These are phyloP conservation scores for Crambe crambe DNA, from an alignment of 37 sponge, comb jelly and placozoan species.

Conservation along the genomic window DNA sequence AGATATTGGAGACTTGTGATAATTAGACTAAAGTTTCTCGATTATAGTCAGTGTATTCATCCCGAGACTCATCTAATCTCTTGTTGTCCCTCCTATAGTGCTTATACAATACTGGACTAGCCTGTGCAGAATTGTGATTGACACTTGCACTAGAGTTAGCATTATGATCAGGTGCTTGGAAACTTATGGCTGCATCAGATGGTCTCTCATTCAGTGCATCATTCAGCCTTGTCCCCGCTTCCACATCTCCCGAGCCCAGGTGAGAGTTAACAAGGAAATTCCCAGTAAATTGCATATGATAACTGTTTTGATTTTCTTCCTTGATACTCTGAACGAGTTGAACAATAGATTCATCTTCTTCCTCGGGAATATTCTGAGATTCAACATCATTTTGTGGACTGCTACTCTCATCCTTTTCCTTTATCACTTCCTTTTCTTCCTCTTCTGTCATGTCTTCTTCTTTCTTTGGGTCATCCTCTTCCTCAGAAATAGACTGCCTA, in stretches of 20 bases:
- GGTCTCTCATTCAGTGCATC: background rate
- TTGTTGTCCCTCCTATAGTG: background rate
- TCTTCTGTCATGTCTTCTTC: background rate
- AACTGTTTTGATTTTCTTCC: background rate
- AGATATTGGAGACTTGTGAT: background rate
- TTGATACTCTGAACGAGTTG: background rate
- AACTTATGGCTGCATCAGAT: too few species aligned
- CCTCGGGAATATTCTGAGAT: background rate
- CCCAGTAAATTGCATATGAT: too few species aligned
- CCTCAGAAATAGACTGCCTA: background rate
- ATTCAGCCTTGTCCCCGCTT: background rate
- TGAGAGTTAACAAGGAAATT: too few species aligned
- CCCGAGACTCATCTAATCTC: background rate
- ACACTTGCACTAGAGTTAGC: background rate
- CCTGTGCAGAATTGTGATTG: background rate
- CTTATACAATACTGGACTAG: background rate
- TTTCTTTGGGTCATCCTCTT: background rate
- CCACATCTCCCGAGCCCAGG: too few species aligned
- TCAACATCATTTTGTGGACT: background rate
- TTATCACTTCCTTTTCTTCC: background rate
- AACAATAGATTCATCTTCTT: background rate
- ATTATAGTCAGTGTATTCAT: background rate
- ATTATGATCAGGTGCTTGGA: background rate
- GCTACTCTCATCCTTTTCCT: background rate
- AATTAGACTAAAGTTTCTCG: background rate